Percentiles rank a stretch among this genome's conserved stretches.
Conservation (phyloP, 2,797 vertebrate species). For the Masticophis lateralis region DNA sequence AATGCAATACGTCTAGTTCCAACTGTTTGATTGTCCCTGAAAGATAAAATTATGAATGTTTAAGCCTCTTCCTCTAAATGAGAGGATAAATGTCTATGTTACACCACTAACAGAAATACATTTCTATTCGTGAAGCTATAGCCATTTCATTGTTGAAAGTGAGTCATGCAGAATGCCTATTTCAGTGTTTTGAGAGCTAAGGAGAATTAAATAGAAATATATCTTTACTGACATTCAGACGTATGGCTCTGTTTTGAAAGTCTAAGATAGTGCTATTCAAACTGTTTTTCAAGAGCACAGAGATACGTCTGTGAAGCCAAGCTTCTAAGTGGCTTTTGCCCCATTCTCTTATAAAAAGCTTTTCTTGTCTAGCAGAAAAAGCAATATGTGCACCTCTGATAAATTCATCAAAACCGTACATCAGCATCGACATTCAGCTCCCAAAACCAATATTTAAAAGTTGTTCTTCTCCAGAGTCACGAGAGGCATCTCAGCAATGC, state of each 20-base stretch:
- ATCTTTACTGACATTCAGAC: neutral
- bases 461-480: neutral
- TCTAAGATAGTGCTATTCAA: neutral
- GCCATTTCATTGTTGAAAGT: constrained; percentile 11
- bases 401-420: neutral
- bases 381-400: neutral
- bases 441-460: neutral
- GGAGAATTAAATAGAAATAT: neutral
- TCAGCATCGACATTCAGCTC: neutral
- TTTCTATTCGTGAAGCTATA: neutral
- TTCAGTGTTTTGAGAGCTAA: neutral
- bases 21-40: constrained; percentile 50
- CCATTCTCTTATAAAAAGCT: neutral
- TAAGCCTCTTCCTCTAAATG: constrained; percentile 33
- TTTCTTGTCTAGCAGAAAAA: neutral
- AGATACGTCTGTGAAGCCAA: neutral
- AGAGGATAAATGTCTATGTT: constrained; percentile 40
- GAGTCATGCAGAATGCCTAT: constrained; percentile 31
- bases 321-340: neutral
- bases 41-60: constrained; percentile 39
- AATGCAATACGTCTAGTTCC: constrained; percentile 37
- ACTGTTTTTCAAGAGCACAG: neutral
- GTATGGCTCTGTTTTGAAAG: neutral
- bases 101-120: constrained; percentile 26
- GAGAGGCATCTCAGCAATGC: neutral